These are phyloP conservation scores for Microdon myrmicae DNA, from an alignment of 2,888 invertebrate genomes.

Conservation along the genomic window DNA sequence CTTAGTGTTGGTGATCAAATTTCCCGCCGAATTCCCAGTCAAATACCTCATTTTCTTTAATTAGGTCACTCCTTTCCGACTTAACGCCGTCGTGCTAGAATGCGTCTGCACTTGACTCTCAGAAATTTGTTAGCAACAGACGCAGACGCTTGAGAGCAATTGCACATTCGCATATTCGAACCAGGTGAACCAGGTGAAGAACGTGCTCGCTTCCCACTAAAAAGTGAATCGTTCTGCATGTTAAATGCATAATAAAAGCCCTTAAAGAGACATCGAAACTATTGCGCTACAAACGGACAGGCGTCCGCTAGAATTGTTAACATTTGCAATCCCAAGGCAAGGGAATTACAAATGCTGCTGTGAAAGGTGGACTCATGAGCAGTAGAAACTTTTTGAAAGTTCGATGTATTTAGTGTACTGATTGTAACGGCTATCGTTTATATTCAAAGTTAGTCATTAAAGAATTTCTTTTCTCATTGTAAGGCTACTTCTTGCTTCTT, in stretches of 20 bases:
- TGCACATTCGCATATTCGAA: conserved; percentile 32
- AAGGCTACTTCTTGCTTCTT: background rate
- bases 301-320: conserved; percentile 49
- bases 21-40: too few species aligned
- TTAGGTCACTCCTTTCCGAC: too few species aligned
- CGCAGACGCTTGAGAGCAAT: conserved; percentile 35
- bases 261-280: conserved; percentile 18
- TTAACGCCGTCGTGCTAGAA: conserved; percentile 60
- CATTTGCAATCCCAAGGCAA: conserved; percentile 42
- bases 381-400: conserved; percentile 51
- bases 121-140: background rate
- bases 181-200: conserved; percentile 34
- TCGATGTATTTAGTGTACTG: conserved; percentile 38
- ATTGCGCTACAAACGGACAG: background rate
- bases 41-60: too few species aligned
- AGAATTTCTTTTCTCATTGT: conserved; percentile 42
- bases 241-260: conserved; percentile 44
- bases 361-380: too few species aligned
- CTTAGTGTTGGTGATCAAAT: too few species aligned
- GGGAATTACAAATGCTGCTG: conserved; percentile 29
- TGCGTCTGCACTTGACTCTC: conserved; percentile 43
- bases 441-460: conserved; percentile 50
- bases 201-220: conserved; percentile 42
- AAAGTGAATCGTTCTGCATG: conserved; percentile 51
- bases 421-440: conserved; percentile 33